Conservation (phyloP, 2,797 vertebrate species). For the Siniperca obscura region DNA sequence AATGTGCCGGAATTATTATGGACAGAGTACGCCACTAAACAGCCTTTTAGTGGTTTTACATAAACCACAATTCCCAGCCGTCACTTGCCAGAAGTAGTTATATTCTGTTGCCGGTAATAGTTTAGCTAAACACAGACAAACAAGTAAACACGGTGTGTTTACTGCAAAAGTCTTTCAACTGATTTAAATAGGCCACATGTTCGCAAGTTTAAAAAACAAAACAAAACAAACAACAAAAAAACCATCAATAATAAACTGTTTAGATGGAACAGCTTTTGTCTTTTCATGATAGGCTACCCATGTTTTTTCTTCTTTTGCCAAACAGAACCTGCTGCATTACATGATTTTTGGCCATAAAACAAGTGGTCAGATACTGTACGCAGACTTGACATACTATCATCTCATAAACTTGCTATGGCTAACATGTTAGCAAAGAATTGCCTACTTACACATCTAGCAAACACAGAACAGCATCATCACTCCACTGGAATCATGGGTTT, state of each 20-base stretch:
- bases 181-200: neutral
- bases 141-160: neutral
- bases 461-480: no score
- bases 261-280: neutral
- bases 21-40: neutral
- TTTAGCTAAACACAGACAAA: neutral
- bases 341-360: neutral
- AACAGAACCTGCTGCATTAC: neutral
- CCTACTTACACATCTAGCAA: no score
- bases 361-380: neutral
- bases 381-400: neutral
- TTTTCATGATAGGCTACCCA: neutral
- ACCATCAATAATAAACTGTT: neutral
- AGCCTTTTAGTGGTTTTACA: constrained; percentile 14
- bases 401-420: neutral
- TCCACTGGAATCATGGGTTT: no score
- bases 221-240: neutral
- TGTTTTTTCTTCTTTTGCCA: neutral
- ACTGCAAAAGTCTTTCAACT: no score
- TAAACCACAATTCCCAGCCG: neutral
- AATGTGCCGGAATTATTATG: neutral
- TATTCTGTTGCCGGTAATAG: neutral
- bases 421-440: neutral
- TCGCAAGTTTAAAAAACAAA: neutral
- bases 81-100: neutral